Evolutionary conservation across 2,888 invertebrate species (phyloP).

Genomic region (Drosophila recens): DNA sequence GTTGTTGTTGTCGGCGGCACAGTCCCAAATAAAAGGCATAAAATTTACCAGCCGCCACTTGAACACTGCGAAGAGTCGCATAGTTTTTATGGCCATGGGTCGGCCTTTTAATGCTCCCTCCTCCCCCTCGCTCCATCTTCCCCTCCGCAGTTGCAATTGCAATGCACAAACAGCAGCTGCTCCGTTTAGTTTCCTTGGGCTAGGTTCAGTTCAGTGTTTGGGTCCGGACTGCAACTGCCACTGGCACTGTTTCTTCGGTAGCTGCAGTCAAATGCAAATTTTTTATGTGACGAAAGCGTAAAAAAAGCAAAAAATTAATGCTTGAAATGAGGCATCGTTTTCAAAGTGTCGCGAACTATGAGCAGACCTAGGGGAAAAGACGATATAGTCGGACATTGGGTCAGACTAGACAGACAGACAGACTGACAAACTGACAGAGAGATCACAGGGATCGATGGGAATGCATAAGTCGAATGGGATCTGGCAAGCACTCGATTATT

Average conservation of each 20-base stretch:
- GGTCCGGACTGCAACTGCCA: no score
- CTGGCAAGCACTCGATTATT: not conserved
- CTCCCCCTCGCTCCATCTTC: slow-evolving; percentile 33
- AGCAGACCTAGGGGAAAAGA: not conserved
- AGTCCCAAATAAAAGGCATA: slow-evolving; percentile 72
- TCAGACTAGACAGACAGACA: slow-evolving; percentile 17
- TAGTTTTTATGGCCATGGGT: slow-evolving; percentile 71
- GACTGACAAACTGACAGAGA: no score
- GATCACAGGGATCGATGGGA: not conserved
- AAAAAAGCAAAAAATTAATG: slow-evolving; percentile 44
- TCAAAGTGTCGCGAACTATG: slow-evolving; percentile 11
- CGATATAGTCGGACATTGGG: slow-evolving; percentile 26
- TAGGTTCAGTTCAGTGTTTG: slow-evolving; percentile 8
- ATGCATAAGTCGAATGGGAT: not conserved
- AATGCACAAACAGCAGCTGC: slow-evolving; percentile 51
- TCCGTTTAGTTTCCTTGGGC: slow-evolving; percentile 27
- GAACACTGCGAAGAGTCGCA: slow-evolving; percentile 53
- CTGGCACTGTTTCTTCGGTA: slow-evolving; percentile 47
- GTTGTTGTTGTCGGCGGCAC: slow-evolving; percentile 47
- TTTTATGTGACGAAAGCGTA: slow-evolving; percentile 62
- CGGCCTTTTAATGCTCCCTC: slow-evolving; percentile 62
- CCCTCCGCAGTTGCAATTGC: slow-evolving; percentile 23
- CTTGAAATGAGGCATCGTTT: slow-evolving; percentile 46
- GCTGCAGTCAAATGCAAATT: slow-evolving; percentile 62
- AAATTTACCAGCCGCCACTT: slow-evolving; percentile 67